Evolutionary conservation across 1,140 invertebrate species (phyloP).

Genomic region (Antheraea mylitta): DNA sequence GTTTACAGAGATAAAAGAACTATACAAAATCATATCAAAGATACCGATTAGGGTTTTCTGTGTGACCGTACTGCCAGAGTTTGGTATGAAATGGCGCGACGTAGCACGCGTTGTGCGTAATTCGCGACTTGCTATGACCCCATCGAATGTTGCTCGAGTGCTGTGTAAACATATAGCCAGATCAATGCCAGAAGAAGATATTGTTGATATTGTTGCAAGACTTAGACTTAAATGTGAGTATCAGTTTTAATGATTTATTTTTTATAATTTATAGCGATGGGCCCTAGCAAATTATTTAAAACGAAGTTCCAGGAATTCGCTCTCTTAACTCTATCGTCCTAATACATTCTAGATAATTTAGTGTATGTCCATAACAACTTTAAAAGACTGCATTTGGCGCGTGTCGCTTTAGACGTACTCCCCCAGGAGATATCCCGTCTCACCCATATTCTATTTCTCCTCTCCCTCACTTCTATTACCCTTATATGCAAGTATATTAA

Average conservation of each 20-base stretch:
- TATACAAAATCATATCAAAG: constrained; percentile 45
- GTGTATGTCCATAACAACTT: no score
- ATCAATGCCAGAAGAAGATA: constrained; percentile 32
- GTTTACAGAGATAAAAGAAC: constrained; percentile 49
- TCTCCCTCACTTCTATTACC: no score
- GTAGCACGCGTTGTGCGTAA: constrained; percentile 43
- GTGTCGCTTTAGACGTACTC: no score
- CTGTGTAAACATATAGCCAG: constrained; percentile 41
- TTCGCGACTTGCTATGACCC: constrained; percentile 48
- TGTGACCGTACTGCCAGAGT: constrained; percentile 40
- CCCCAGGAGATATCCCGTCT: no score
- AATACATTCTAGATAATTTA: no score
- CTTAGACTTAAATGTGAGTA: constrained; percentile 53
- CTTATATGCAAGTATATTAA: no score
- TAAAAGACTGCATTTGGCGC: no score
- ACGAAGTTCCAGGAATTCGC: no score
- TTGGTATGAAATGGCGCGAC: constrained; percentile 53
- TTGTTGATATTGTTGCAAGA: constrained; percentile 42
- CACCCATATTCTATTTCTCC: no score
- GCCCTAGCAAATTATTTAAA: no score
- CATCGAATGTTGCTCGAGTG: constrained; percentile 45
- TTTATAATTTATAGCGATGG: no score
- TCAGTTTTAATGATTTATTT: not conserved
- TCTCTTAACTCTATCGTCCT: no score
- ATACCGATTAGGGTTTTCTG: constrained; percentile 49